Evolutionary conservation across 2,888 invertebrate genomes (phyloP), one percentile per base, ranked within the genome.

Genomic region (Ferrisia virgata): DNA sequence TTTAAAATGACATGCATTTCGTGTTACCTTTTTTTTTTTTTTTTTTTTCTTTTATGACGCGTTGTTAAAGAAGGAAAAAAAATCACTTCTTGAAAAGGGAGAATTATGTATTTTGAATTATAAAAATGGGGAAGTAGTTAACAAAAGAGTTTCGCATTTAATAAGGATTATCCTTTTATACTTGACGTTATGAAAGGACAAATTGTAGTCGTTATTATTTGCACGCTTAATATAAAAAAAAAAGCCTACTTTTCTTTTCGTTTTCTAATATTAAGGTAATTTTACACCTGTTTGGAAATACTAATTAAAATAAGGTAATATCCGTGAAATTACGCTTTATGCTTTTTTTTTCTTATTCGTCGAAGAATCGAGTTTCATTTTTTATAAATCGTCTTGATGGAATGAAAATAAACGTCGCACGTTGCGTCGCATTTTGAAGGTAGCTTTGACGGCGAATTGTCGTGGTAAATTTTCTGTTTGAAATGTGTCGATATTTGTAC

Each of bases 91-190:
- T n/a, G 36, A 76, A 36, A 76, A 76, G 72, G 72, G 72, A 76
- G 72, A 76, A 76, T 36, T 76, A 76, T 76, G 72, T 76, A 76
- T 76, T 76, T 76, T 36, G 36, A 81, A 58, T 82, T 69, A 82
- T 69, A 82, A 82, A 64, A 82, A 40, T 69, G 82, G 64, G 69
- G 36, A 82, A 33, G 69, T 82, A 69, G 82, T 82, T 82, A 82
- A 82, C 82, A 82, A 82, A 82, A 69, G 82, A 82, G 33, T 82
- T 82, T 82, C 72, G 64, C 72, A 76, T 76, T 82, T 82, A 82
- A 82, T 82, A 82, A 82, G 82, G 82, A 82, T 82, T 82, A 82
- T 82, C 82, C 72, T 69, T 82, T 82, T 82, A 82, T 82, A 82
- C 69, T 82, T 40, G 39, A 47, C 64, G 69, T 33, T 82, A 82